Evolutionary conservation across 2,888 invertebrate genomes (phyloP), one percentile per base, ranked within the genome.

Genomic region (Aelia acuminata): DNA sequence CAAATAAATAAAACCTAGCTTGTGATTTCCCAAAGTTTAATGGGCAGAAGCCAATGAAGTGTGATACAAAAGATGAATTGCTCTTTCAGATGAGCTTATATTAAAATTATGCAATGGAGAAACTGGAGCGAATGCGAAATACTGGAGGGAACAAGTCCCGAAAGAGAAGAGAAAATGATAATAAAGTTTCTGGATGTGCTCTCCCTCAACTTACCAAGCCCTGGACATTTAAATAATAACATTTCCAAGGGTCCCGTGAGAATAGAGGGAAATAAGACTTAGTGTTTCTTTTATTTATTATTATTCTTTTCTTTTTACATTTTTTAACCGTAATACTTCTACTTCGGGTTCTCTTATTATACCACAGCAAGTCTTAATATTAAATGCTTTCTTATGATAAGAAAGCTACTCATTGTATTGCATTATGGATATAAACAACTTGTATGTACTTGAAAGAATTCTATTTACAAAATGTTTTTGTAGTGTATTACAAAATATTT

Each of bases 151-250:
- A 57, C 57, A 57, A 57, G 57, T 26, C 57, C 57, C 57, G 26
- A 57, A 57, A 57, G 57, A 53, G n/a, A 7, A 53, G 53, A 57
- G 57, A 13, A 57, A 57, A 57, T 15, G 57, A 57, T 57, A 57
- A 57, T 57, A 57, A 57, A 57, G 57, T 57, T 57, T 11, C 26
- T 57, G 26, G 57, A 15, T 26, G 26, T 57, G 26, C 13, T 8
- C 57, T 57, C 13, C 15, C 26, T 15, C 3, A 57, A 57, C 26
- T 57, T 57, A 57, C 57, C 13, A 13, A 13, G 13, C 15, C 57
- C 57, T 57, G 26, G 57, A 26, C 57, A 57, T 57, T 57, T 57
- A 57, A 57, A 57, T 57, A 57, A 57, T 57, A 57, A 57, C 26
- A 57, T 57, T 57, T 57, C 26, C 57, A 57, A 57, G 57, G 57